Evolutionary conservation across 2,888 invertebrate genomes (phyloP).

Genomic region (Apodemia mormo): DNA sequence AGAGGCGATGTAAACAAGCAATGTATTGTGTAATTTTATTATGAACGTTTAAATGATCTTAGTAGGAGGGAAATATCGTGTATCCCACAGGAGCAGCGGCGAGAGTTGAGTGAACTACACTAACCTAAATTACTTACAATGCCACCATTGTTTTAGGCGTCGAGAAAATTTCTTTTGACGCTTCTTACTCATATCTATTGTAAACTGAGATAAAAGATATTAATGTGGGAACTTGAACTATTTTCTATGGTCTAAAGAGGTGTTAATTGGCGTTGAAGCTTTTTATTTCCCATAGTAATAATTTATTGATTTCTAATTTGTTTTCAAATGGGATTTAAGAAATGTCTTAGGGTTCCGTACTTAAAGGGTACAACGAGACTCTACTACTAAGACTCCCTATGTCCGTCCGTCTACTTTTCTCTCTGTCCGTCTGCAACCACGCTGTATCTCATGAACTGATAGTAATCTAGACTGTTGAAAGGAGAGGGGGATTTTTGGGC

Average conservation of each 20-base stretch:
- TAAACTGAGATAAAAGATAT: slow-evolving; percentile 49
- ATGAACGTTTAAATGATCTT: not conserved
- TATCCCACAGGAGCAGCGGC: slow-evolving; percentile 68
- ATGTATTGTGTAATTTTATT: slow-evolving; percentile 39
- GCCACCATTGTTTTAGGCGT: slow-evolving; percentile 62
- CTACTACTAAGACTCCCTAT: too few relatives aligned
- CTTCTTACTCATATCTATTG: slow-evolving; percentile 49
- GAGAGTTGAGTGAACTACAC: slow-evolving; percentile 73
- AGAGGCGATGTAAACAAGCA: slow-evolving; percentile 35
- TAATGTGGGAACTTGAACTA: slow-evolving; percentile 4
- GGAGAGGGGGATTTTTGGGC: too few relatives aligned
- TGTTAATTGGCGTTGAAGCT: not conserved
- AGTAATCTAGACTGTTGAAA: too few relatives aligned
- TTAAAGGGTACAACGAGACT: too few relatives aligned
- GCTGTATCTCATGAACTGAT: too few relatives aligned
- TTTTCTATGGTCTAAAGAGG: slow-evolving; percentile 4
- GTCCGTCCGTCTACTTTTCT: too few relatives aligned
- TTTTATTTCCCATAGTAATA: not conserved
- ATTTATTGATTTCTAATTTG: not conserved
- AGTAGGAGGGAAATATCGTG: slow-evolving; percentile 52
- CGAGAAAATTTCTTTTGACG: slow-evolving; percentile 58
- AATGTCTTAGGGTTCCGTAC: too few relatives aligned
- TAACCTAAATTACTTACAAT: slow-evolving; percentile 75
- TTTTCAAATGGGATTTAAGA: too few relatives aligned
- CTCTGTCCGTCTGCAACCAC: too few relatives aligned